Base-by-base conservation (phyloP, 2,888 invertebrate species). In the Zygogramma bicolorata region DNA sequence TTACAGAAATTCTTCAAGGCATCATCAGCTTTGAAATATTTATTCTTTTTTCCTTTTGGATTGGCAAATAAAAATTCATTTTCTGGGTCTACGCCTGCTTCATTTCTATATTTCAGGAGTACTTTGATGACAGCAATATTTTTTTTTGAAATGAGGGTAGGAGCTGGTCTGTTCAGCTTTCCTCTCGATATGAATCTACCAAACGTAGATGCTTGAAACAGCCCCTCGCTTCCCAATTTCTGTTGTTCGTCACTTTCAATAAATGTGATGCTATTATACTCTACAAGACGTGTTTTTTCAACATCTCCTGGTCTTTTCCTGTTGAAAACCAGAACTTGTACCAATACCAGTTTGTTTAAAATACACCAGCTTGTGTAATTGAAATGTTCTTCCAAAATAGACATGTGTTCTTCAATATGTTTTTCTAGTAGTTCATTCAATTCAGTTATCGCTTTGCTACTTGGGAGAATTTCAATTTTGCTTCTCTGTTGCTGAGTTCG, bases 171-270 rank as follows among this genome's bases (percentile, higher is more conserved):
- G 27, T 65, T 49, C 49, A 49, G 29, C 18, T 65, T 65, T 27
- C 65, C 49, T 49, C 65, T 65, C 18, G 65, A 49, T 18, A 65
- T 65, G 15, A 65, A 65, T 65, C 65, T 29, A n/a, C 29, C 42
- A 65, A 65, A 65, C 25, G 46, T 46, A 15, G 31, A 46, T 27
- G 65, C 65, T 49, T 49, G 49, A 13, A 6, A 5, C 31, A 49
- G 46, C 27, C 49, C 65, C 18, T 5, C 15, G 8, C 27, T 65
- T 27, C 49, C 25, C 25, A 49, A 31, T 13, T 49, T 65, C 49
- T 53, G 10, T 49, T 42, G 18, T 34, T 34, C 13, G 8, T 34
- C 34, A 34, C 10, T 10, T 34, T 34, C 34, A 34, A 34, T 34
- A 34, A 10, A 34, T 10, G 34, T 34, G 13, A 65, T 25, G 49